Percentiles rank a stretch among this genome's conserved stretches.
Conservation (phyloP, 2,888 invertebrate species). For the Abrostola tripartita region DNA sequence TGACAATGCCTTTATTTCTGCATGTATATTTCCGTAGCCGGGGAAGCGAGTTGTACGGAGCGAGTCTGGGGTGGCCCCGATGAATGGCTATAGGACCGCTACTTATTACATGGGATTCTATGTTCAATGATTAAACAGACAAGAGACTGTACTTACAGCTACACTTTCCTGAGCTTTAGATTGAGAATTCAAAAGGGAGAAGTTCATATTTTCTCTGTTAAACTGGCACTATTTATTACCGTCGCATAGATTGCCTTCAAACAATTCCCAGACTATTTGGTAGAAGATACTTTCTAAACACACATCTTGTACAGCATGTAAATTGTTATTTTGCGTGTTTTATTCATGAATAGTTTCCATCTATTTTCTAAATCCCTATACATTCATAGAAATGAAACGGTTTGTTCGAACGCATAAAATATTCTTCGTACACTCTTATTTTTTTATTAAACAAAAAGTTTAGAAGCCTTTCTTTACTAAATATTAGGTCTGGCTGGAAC, state of each 20-base stretch:
- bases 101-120: too few species aligned
- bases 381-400: conserved; percentile 2
- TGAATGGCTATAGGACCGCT: too few species aligned
- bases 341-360: conserved; percentile 11
- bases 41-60: too few species aligned
- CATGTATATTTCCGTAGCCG: too few species aligned
- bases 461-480: not conserved
- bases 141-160: too few species aligned
- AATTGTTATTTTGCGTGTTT: conserved; percentile 1
- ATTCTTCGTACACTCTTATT: not conserved
- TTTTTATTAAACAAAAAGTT: conserved; percentile 12
- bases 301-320: not conserved
- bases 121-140: too few species aligned
- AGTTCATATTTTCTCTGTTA: too few species aligned
- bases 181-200: too few species aligned
- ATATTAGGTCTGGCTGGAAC: conserved; percentile 5
- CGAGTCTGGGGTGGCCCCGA: too few species aligned
- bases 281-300: not conserved
- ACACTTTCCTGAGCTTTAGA: too few species aligned
- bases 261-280: not conserved
- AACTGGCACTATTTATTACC: too few species aligned
- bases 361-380: conserved; percentile 4
- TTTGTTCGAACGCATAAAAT: conserved; percentile 7
- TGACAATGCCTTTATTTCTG: conserved; percentile 1
- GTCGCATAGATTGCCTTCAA: not conserved